Percentiles rank a stretch among this genome's conserved stretches.
Conservation (phyloP, 2,113 vertebrate species). For the Phyllostomus discolor region DNA sequence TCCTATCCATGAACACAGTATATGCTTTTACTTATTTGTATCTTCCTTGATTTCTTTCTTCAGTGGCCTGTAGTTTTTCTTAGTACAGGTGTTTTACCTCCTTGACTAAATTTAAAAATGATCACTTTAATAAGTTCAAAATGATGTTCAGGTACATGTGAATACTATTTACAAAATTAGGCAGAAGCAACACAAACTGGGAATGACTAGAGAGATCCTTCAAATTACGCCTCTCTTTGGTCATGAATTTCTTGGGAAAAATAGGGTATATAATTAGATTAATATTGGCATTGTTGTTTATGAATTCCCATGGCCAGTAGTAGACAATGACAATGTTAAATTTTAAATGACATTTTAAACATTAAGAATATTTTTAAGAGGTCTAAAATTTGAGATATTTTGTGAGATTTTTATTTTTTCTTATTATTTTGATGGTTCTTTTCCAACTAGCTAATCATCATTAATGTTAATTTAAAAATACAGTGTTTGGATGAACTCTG, state of each 20-base stretch:
- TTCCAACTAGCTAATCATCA: background rate
- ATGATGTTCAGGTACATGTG: background rate
- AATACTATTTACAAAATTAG: background rate
- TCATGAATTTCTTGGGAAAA: background rate
- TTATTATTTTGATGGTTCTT: background rate
- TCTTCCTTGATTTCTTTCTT: no score
- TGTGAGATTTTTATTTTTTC: background rate
- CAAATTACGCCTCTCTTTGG: background rate
- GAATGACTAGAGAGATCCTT: background rate
- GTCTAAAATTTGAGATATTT: background rate
- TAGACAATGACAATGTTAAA: background rate
- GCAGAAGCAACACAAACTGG: background rate
- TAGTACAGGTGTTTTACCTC: no score
- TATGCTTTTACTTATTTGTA: no score
- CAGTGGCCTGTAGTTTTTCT: no score
- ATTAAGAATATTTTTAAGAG: background rate
- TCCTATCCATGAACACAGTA: no score
- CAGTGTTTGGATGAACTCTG: background rate
- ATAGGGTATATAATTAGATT: background rate
- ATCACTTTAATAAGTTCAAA: background rate
- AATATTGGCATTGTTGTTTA: background rate
- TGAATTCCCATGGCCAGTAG: background rate
- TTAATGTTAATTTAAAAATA: background rate
- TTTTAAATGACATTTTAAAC: conserved; percentile 10
- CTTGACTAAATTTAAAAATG: background rate